Base-by-base conservation (phyloP, 92 coral and sea anemone genomes). In the Porites divaricata region DNA sequence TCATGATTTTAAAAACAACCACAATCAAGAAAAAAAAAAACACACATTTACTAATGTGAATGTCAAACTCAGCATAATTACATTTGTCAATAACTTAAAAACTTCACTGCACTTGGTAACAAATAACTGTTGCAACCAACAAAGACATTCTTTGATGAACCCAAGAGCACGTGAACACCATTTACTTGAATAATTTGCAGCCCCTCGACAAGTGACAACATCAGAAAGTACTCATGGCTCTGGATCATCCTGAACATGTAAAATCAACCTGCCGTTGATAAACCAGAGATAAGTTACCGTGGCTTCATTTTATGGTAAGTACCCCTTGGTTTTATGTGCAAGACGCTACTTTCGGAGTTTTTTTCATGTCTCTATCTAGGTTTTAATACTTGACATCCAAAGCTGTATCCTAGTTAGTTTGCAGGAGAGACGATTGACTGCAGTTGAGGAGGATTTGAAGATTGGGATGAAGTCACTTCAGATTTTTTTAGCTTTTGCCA, bases 401-500 rank as follows among this genome's bases (percentile, higher is more conserved):
- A 2, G 16, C 11, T 53, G 41, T 54, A 22, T 50, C 13, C 3
- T 8, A 10, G 49, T 73, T 51, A 94, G 86, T 90, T 94, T 23
- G 85, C 95, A 67, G 93, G 98, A n/a, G 88, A 92, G 26, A 90
- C 93, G 59, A 94, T 81, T 26, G 98, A 94, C 78, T 89, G 95
- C 81, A 91, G 78, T 41, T 82, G 98, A 41, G 87, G 71, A n/a
- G 93, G 64, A 54, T 73, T 78, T 76, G 90, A 70, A 56, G 89
- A 63, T 23, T 90, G 81, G 81, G 76, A 75, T 59, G 88, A 11
- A 54, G 59, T 59, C 13, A 85, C 78, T 17, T 76, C 81, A 69
- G 88, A 52, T 74, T 84, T 89, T 41, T 84, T 87, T n/a, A 97
- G 84, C 79, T 94, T 91, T 59, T 90, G 90, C 97, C 97, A 97